These are phyloP conservation scores for Eucera pruinosa DNA, from an alignment of 2,888 invertebrate species.

Conservation along the genomic window DNA sequence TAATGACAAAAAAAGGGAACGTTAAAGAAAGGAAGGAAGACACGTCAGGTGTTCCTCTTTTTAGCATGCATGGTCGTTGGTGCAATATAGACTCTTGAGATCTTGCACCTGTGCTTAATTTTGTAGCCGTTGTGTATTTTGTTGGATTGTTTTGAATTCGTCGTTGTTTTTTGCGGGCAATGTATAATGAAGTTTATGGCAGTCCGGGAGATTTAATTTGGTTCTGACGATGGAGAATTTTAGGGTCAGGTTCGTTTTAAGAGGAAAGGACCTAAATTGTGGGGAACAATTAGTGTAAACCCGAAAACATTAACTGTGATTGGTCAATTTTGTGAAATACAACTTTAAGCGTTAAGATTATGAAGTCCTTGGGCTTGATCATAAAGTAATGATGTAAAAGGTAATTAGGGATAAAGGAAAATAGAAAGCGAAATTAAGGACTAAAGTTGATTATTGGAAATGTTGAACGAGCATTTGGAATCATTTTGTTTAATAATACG, in stretches of 20 bases:
- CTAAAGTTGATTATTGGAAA: too few species aligned
- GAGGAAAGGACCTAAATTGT: background rate
- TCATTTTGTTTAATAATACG: too few species aligned
- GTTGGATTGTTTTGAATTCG: too few species aligned
- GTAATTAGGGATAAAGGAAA: too few species aligned
- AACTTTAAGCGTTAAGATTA: background rate
- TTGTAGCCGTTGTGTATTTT: too few species aligned
- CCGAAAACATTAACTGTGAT: too few species aligned
- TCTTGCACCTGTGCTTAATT: constrained; percentile 22
- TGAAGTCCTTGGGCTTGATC: too few species aligned
- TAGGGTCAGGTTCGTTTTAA: background rate
- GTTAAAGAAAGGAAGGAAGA: too few species aligned
- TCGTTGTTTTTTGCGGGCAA: background rate
- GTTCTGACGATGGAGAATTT: background rate
- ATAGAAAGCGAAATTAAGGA: too few species aligned
- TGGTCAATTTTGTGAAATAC: constrained; percentile 3
- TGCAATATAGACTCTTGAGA: constrained; percentile 14
- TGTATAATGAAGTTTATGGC: background rate
- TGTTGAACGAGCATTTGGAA: too few species aligned
- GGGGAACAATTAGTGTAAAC: too few species aligned
- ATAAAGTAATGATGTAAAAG: too few species aligned
- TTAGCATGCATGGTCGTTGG: background rate
- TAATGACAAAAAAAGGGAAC: background rate
- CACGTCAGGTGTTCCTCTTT: constrained; percentile 3
- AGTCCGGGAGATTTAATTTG: background rate